A percentile compares a stretch with the other conserved stretches of the same genome.
These are phyloP conservation scores for Drosophila parvula DNA, from an alignment of 1,140 invertebrate species.

Conservation along the genomic window DNA sequence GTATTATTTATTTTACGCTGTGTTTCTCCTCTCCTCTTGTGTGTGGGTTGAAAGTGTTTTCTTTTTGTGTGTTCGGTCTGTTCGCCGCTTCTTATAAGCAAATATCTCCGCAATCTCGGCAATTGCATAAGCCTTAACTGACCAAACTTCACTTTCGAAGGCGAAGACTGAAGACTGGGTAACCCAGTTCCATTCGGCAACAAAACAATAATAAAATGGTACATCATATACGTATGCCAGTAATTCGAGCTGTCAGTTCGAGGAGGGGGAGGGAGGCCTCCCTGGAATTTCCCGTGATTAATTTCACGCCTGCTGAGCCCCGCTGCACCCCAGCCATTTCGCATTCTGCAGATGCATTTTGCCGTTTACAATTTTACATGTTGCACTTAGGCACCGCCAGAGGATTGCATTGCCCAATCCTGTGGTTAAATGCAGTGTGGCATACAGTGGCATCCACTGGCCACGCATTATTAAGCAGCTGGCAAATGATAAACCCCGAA, in stretches of 20 bases:
- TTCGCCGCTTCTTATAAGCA: constrained; percentile 23
- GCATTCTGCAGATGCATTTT: constrained; percentile 60
- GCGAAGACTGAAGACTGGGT: constrained; percentile 52
- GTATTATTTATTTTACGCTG: constrained; percentile 57
- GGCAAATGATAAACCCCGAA: constrained; percentile 52
- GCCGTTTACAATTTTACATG: constrained; percentile 50
- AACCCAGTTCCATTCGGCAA: constrained; percentile 65
- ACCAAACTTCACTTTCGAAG: constrained; percentile 67
- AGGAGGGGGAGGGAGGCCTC: background rate
- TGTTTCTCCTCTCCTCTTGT: constrained; percentile 21
- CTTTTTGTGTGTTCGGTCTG: constrained; percentile 28
- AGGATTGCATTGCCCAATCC: constrained; percentile 54
- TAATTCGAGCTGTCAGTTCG: constrained; percentile 70
- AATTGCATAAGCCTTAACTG: constrained; percentile 64
- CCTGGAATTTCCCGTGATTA: constrained; percentile 50
- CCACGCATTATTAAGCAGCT: constrained; percentile 79
- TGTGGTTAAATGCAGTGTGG: constrained; percentile 28
- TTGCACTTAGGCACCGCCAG: constrained; percentile 10
- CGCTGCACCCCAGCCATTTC: constrained; percentile 40
- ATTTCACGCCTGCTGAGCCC: constrained; percentile 72
- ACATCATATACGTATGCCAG: constrained; percentile 65
- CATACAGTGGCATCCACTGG: constrained; percentile 58
- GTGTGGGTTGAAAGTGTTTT: constrained; percentile 71
- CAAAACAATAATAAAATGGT: constrained; percentile 54
- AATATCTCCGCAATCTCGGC: constrained; percentile 36